Evolutionary conservation across 2,888 invertebrate species (phyloP).

Genomic region (Exocentrus adspersus): DNA sequence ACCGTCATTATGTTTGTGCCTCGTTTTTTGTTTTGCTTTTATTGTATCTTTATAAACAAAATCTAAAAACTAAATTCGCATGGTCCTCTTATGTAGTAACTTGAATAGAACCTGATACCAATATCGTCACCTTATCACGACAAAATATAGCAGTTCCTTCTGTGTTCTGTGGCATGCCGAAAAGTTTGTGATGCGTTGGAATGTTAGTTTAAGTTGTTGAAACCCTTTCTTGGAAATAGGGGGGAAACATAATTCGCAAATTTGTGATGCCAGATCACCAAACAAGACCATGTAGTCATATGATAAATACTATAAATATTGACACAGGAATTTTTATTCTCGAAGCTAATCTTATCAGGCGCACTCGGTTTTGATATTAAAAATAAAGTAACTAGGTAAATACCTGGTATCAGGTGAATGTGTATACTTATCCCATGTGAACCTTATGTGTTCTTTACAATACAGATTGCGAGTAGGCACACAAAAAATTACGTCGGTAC

Average conservation of each 20-base stretch:
- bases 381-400: conserved; percentile 22
- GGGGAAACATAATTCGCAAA: neutral
- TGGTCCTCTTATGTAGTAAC: no score
- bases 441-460: conserved; percentile 8
- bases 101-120: no score
- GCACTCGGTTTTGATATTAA: conserved; percentile 26
- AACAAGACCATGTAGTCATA: conserved; percentile 14
- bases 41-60: conserved; percentile 5
- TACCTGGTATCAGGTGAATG: conserved; percentile 23
- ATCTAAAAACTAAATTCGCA: conserved; percentile 11
- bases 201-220: neutral
- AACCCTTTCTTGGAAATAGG: neutral
- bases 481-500: neutral
- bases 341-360: conserved; percentile 23
- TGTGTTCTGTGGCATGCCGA: conserved; percentile 1
- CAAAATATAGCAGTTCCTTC: neutral
- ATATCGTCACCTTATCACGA: neutral
- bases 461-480: neutral
- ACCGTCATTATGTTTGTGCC: conserved; percentile 1
- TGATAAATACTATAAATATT: conserved; percentile 28
- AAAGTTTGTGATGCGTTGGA: neutral
- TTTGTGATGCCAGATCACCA: neutral
- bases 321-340: conserved; percentile 26
- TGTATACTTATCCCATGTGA: neutral
- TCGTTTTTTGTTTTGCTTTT: conserved; percentile 19